These are phyloP conservation scores for Nomada fabriciana DNA, from an alignment of 2,888 invertebrate species.

Conservation along the genomic window DNA sequence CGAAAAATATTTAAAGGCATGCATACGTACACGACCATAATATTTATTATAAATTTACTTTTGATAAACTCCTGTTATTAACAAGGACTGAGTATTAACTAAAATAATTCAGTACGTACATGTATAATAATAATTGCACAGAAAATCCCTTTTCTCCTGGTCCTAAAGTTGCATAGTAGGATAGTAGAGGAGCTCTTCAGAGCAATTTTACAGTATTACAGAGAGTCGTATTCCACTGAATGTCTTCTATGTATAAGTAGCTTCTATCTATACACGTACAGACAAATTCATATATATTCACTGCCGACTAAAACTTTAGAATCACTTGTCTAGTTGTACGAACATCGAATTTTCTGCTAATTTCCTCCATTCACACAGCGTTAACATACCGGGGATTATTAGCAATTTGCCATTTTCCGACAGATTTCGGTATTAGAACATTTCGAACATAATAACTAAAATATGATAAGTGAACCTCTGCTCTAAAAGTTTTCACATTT, in stretches of 20 bases:
- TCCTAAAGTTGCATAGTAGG: neutral
- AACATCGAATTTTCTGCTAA: slow-evolving; percentile 19
- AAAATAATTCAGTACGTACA: neutral
- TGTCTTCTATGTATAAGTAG: slow-evolving; percentile 6
- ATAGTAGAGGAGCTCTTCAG: neutral
- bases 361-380: slow-evolving; percentile 10
- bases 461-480: too few relatives aligned
- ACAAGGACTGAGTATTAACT: neutral
- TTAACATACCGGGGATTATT: neutral
- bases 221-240: slow-evolving; percentile 3
- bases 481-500: too few relatives aligned
- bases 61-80: neutral
- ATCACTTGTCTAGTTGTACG: slow-evolving; percentile 14
- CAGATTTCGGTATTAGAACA: neutral
- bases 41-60: neutral
- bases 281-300: neutral
- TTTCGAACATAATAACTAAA: neutral
- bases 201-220: neutral
- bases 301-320: slow-evolving; percentile 10
- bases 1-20: too few relatives aligned
- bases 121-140: neutral
- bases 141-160: neutral
- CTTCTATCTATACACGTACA: neutral
- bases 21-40: too few relatives aligned
- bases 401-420: neutral